A percentile compares a stretch with the other conserved stretches of the same genome.
These are phyloP conservation scores for Hydropotes inermis DNA, from an alignment of 2,113 vertebrate species.

Conservation along the genomic window DNA sequence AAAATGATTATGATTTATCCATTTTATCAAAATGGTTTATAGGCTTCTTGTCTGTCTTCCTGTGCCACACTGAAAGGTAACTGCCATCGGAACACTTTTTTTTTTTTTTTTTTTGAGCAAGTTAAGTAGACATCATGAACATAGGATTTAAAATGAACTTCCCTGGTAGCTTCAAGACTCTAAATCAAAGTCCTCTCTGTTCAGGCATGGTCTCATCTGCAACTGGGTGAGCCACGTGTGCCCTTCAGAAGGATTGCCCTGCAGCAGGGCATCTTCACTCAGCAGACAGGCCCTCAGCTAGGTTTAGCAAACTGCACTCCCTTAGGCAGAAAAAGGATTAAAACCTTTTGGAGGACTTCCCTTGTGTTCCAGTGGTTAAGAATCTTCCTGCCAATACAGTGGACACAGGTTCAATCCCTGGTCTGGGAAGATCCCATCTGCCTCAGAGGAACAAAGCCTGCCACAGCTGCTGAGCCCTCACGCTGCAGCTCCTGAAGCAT, in stretches of 20 bases:
- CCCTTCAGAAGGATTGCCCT: not conserved
- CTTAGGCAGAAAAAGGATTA: not conserved
- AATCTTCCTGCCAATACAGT: not conserved
- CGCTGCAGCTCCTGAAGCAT: not conserved
- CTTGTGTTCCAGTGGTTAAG: not conserved
- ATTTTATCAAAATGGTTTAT: not conserved
- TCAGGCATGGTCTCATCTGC: not conserved
- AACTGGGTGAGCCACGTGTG: too few relatives aligned
- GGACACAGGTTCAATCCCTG: not conserved
- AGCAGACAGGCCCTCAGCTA: not conserved
- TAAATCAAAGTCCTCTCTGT: not conserved
- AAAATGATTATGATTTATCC: not conserved
- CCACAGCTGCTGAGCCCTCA: not conserved
- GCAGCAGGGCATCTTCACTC: not conserved
- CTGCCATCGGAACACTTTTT: not conserved
- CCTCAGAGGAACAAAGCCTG: not conserved
- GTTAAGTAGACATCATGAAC: not conserved
- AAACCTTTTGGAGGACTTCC: not conserved
- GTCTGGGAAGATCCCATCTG: not conserved
- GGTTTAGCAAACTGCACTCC: too few relatives aligned
- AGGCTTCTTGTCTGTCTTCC: not conserved
- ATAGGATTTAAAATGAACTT: not conserved
- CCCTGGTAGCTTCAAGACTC: not conserved
- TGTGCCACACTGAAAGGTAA: rapidly evolving
- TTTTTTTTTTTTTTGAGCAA: not conserved